phyloP scores from a whole-genome alignment of 37 sponge, comb jelly and placozoan species.

The Bolinopsis microptera region DNA sequence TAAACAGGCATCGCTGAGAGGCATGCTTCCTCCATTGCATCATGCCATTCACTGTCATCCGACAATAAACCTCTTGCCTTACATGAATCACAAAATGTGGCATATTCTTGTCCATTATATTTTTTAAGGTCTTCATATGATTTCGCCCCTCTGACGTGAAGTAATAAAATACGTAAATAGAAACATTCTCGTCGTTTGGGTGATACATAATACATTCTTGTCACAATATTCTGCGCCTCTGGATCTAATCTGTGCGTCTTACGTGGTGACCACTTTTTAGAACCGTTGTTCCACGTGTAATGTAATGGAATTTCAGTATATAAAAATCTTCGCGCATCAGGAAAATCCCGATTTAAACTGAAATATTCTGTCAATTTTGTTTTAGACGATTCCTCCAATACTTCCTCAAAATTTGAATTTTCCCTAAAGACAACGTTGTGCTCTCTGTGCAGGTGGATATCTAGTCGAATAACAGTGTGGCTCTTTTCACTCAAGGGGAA shows the following conservation, averaged over 20 bases:
- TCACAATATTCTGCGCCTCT: background rate
- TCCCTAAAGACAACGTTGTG: background rate
- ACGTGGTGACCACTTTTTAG: background rate
- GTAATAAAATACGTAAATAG: background rate
- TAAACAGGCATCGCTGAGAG: conserved; percentile 3
- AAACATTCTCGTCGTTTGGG: background rate
- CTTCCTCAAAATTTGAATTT: background rate
- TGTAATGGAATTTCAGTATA: conserved; percentile 11
- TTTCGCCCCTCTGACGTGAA: conserved; percentile 15
- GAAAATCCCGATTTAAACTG: background rate
- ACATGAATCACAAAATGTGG: background rate
- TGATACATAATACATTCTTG: conserved; percentile 12
- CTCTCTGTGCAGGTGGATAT: background rate
- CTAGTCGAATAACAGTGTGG: background rate
- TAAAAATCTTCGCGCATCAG: background rate
- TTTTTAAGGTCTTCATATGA: background rate
- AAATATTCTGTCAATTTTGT: conserved; percentile 21
- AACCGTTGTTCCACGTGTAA: background rate
- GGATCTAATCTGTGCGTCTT: too few relatives aligned
- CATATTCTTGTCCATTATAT: background rate
- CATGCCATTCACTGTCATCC: background rate
- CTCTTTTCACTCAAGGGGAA: background rate
- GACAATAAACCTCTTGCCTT: background rate
- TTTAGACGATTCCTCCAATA: background rate
- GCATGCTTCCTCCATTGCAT: background rate